These are phyloP conservation scores for Turritopsis rubra DNA, from an alignment of 30 jellyfish, hydroid and myxozoan genomes.

Conservation along the genomic window DNA sequence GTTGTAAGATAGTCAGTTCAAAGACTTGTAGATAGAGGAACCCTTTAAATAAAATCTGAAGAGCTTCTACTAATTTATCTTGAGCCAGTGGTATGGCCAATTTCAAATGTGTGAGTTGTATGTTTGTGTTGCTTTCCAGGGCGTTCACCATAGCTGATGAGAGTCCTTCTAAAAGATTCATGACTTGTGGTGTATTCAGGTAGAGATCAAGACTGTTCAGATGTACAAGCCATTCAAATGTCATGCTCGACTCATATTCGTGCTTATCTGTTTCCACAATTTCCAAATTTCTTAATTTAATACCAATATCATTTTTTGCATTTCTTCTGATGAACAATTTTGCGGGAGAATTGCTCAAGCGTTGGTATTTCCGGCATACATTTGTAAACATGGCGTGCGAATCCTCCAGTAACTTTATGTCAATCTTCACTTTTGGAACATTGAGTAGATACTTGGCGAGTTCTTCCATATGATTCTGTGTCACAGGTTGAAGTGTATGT, in stretches of 20 bases:
- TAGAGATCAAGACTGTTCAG: not conserved
- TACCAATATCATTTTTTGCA: not conserved
- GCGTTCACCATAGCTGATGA: not conserved
- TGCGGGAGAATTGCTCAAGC: not conserved
- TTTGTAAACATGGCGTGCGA: not conserved
- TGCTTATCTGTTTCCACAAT: not conserved
- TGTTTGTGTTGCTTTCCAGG: not conserved
- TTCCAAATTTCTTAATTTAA: not conserved
- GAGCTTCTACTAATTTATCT: not conserved
- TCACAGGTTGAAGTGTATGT: conserved; percentile 17
- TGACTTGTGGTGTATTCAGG: not conserved
- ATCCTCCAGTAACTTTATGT: not conserved
- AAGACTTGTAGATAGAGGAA: not conserved
- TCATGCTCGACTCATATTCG: not conserved
- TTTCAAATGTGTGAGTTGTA: not conserved
- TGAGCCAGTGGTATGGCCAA: not conserved
- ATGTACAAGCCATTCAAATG: not conserved
- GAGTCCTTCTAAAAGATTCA: not conserved
- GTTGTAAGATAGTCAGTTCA: not conserved
- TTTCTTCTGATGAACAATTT: not conserved
- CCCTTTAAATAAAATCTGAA: not conserved
- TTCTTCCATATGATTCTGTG: conserved; percentile 8
- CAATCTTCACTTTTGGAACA: not conserved
- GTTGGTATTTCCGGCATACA: not conserved
- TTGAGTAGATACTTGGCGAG: not conserved